These are phyloP conservation scores for Microchrysa polita DNA, from an alignment of 2,888 invertebrate species.

Conservation along the genomic window DNA sequence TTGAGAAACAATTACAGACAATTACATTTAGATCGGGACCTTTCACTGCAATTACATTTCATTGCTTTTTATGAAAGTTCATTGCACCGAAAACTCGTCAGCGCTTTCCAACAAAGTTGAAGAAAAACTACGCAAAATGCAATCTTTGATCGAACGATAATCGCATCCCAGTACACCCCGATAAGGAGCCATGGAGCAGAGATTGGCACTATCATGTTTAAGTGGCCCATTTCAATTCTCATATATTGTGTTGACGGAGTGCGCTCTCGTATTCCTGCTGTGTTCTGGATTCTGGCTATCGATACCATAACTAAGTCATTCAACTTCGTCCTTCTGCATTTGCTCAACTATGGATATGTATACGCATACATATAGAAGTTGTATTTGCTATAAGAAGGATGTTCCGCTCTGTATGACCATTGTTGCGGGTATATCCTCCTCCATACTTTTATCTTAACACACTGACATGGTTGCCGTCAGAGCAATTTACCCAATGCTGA, in stretches of 20 bases:
- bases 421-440: background rate
- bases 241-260: too few relatives aligned
- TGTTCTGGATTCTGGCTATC: background rate
- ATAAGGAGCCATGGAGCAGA: background rate
- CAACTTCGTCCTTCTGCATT: background rate
- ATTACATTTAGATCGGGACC: too few relatives aligned
- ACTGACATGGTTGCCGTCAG: constrained; percentile 20
- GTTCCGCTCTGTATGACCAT: background rate
- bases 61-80: background rate
- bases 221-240: constrained; percentile 1
- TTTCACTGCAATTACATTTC: too few relatives aligned
- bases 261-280: background rate
- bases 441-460: constrained; percentile 4
- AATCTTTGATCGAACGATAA: constrained; percentile 7
- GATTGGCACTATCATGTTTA: constrained; percentile 7
- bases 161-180: background rate
- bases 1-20: too few relatives aligned
- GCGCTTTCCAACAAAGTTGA: background rate
- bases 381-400: background rate
- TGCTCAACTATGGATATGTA: background rate
- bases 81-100: background rate
- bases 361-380: background rate
- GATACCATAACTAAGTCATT: background rate
- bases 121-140: background rate
- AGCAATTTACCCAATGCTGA: constrained; percentile 37